Conservation (phyloP, 2,797 vertebrate species). For the Hapalemur alaotrensis region DNA sequence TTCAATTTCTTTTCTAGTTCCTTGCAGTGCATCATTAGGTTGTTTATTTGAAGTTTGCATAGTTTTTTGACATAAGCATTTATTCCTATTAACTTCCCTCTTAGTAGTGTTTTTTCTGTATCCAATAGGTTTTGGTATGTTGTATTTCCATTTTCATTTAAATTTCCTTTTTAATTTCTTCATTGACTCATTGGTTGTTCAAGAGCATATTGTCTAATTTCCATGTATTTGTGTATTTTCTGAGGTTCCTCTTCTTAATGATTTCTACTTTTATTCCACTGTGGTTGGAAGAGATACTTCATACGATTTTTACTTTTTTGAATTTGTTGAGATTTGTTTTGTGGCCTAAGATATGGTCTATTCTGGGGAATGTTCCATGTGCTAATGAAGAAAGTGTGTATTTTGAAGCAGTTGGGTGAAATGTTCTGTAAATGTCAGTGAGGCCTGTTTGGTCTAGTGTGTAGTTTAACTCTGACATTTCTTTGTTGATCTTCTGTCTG, state of each 20-base stretch:
- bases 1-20: neutral
- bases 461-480: neutral
- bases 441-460: neutral
- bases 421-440: neutral
- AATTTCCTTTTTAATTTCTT: neutral
- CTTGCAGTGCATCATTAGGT: neutral
- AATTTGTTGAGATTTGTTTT: neutral
- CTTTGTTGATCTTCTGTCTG: neutral
- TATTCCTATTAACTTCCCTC: neutral
- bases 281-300: neutral
- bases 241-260: neutral
- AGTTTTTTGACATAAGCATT: neutral
- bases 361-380: neutral
- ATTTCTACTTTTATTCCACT: neutral
- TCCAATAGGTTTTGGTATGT: neutral
- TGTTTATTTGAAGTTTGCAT: neutral
- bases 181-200: neutral
- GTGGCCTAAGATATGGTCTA: neutral
- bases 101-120: neutral
- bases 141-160: neutral
- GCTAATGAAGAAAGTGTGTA: neutral
- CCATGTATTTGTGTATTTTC: neutral
- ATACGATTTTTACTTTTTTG: neutral
- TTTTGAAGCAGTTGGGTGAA: neutral
- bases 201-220: neutral